Base-by-base conservation (phyloP, 2,888 invertebrate genomes). In the Frankliniella intonsa region DNA sequence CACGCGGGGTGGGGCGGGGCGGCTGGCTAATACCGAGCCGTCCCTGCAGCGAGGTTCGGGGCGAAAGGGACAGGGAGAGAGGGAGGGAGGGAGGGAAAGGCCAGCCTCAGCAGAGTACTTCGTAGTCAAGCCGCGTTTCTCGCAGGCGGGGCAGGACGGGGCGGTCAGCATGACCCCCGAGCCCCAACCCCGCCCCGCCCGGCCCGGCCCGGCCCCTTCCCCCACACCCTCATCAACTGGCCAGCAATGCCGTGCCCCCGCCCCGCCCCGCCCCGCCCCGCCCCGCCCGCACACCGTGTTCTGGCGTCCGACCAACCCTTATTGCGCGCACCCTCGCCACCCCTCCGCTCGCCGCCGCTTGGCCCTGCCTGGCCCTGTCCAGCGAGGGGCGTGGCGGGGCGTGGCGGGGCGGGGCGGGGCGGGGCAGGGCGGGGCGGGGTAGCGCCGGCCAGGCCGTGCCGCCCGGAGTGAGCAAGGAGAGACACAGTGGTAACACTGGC, bases 1-100 rank as follows among this genome's bases (percentile, higher is more conserved):
- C n/a, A n/a, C n/a, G n/a, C n/a, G 1, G 3, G 55, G 1, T 1
- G 55, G 12, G 14, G 55, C 5, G 14, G 14, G 55, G 55, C 5
- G 14, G 14, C 14, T 38, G 38, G 14, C 14, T 5, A 55, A 14
- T 14, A 55, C 17, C 17, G 55, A 55, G 55, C 17, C 55, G 14
- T 19, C 55, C 14, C 5, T 25, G 80, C 82, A 80, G 81, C 83
- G 38, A 5, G 38, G 38, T 2, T 38, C 5, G 38, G 38, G 38
- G 38, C 38, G 38, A 38, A 38, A 38, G 62, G 62, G 62, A 17
- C 62, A 62, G n/a, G 62, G 14, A 19, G 62, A 62, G 62, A 55
- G 55, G 7, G 55, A 55, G 55, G 7, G 55, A 55, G 14, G 7
- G 55, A 8, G 85, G 85, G 86, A 85, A 83, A 86, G 87, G 38